Evolutionary conservation across 1,140 invertebrate species (phyloP), one percentile per base, ranked within the genome.

Genomic region (Melipona quadrifasciata): DNA sequence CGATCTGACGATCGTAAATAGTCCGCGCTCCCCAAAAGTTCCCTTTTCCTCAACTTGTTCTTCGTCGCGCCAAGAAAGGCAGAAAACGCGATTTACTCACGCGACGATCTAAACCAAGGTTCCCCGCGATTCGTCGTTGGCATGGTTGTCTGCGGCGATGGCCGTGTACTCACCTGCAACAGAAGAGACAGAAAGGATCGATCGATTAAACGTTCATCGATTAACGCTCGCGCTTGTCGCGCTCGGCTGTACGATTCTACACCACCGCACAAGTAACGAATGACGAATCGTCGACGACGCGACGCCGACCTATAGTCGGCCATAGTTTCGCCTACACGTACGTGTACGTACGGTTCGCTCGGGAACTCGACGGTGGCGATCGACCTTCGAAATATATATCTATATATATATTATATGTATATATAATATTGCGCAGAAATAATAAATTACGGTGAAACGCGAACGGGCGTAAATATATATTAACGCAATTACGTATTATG

Each of bases 1-100:
- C 58, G 21, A 58, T 2, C 92, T 91, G 91, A 92, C 92, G 92
- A 91, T 92, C 86, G 87, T 89, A 88, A 86, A 89, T 89, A 89
- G 87, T 82, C 72, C 90, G 91, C 90, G 90, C 91, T 47, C 0
- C 31, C 8, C 39, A 8, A 47, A 39, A 47, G 8, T 47, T 47
- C 39, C 10, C 39, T 47, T 47, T 47, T n/a, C n/a, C n/a, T n/a
- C n/a, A n/a, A n/a, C n/a, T n/a, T n/a, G n/a, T n/a, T n/a, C n/a
- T n/a, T n/a, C n/a, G 89, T 82, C 86, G 89, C 61, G 39, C 73
- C 75, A 76, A 8, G 39, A 47, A 47, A 47, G 6, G 39, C 0
- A 47, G 39, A 47, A 31, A 64, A 75, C 65, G 72, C 64, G 80
- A 81, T 84, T 88, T 87, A 84, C 83, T 79, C 73, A 75, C 77